Evolutionary conservation across 2,888 invertebrate species (phyloP).

Genomic region (Agriopis aurantiaria): DNA sequence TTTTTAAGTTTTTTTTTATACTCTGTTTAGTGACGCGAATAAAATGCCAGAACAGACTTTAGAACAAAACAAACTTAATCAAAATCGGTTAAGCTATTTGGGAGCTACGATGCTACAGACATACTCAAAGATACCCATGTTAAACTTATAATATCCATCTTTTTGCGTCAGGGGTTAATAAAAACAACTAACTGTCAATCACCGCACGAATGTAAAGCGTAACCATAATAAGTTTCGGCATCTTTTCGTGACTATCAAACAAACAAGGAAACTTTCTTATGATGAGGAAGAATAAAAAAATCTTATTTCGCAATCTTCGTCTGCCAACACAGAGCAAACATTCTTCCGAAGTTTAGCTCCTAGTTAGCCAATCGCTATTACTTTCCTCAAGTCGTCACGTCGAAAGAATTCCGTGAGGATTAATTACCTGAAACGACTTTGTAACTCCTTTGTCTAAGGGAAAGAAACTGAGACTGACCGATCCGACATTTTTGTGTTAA

Average conservation of each 20-base stretch:
- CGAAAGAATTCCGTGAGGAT: slow-evolving; percentile 75
- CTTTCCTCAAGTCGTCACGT: slow-evolving; percentile 63
- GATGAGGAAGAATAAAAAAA: slow-evolving; percentile 22
- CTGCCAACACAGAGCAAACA: slow-evolving; percentile 26
- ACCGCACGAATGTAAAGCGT: background rate
- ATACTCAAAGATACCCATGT: no score
- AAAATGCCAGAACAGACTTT: no score
- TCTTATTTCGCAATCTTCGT: slow-evolving; percentile 25
- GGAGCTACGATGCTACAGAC: no score
- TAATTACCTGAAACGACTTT: slow-evolving; percentile 76
- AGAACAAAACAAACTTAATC: no score
- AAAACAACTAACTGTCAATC: background rate
- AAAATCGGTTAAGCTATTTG: no score
- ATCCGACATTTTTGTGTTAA: slow-evolving; percentile 22
- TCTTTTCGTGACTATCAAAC: slow-evolving; percentile 19
- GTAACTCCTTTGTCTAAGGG: slow-evolving; percentile 71
- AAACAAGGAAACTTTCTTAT: slow-evolving; percentile 20
- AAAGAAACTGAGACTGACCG: slow-evolving; percentile 14
- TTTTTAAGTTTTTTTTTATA: no score
- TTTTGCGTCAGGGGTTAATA: no score
- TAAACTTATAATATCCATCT: no score
- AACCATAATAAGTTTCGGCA: slow-evolving; percentile 6
- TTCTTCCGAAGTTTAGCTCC: slow-evolving; percentile 34
- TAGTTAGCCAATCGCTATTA: slow-evolving; percentile 59
- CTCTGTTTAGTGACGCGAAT: no score